Conservation (phyloP, 2,888 invertebrate species). For the Philhelius pedissequus region DNA sequence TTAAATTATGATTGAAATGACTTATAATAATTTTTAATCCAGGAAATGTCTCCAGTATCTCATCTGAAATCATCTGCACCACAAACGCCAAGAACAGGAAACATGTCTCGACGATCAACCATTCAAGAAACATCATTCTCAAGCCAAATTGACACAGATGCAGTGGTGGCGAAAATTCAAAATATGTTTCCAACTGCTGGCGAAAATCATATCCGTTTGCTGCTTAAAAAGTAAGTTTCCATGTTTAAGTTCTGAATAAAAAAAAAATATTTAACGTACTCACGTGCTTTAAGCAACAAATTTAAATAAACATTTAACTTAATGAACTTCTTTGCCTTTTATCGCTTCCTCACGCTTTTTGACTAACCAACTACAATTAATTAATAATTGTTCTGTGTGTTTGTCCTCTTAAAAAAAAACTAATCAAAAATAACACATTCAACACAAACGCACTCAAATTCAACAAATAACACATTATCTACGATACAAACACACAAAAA, state of each 20-base stretch:
- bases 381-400: slow-evolving; percentile 56
- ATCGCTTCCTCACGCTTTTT: slow-evolving; percentile 67
- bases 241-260: background rate
- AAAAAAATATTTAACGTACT: slow-evolving; percentile 7
- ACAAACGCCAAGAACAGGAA: slow-evolving; percentile 73
- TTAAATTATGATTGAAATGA: too few relatives aligned
- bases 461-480: slow-evolving; percentile 2
- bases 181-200: slow-evolving; percentile 95
- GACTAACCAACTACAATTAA: slow-evolving; percentile 66
- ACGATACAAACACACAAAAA: slow-evolving; percentile 19
- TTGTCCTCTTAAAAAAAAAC: slow-evolving; percentile 47
- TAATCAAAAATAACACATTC: background rate
- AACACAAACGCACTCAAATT: slow-evolving; percentile 13
- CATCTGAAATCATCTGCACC: slow-evolving; percentile 71
- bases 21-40: background rate
- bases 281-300: slow-evolving; percentile 50
- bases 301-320: slow-evolving; percentile 35
- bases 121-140: slow-evolving; percentile 83
- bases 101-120: slow-evolving; percentile 77
- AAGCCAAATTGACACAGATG: slow-evolving; percentile 84
- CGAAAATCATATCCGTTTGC: slow-evolving; percentile 91
- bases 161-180: slow-evolving; percentile 88
- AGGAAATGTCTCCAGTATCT: slow-evolving; percentile 79
- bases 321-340: slow-evolving; percentile 63
- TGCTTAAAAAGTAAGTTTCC: slow-evolving; percentile 90